Evolutionary conservation across 2,113 vertebrate genomes (phyloP), one percentile per base, ranked within the genome.

Genomic region (Chroicocephalus ridibundus): DNA sequence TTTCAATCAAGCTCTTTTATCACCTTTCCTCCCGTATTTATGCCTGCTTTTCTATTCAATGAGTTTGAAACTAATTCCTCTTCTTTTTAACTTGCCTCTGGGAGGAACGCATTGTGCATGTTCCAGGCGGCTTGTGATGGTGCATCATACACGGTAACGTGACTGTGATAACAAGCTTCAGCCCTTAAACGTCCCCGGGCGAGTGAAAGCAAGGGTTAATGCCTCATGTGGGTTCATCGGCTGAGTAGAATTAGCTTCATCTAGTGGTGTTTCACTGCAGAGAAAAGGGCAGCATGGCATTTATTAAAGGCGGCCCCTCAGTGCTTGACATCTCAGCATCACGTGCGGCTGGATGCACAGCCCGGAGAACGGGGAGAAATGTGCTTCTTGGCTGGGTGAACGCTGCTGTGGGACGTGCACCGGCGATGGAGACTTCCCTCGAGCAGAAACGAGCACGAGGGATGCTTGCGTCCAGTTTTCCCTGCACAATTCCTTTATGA

Each of bases 211-310:
- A 80, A 61, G 80, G 66, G 64, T 93, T 91, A 91, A 91, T 80
- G 82, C 68, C 58, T 91, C 32, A 4, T 34, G n/a, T 61, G 71
- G 52, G 36, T n/a, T 93, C 88, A 54, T 92, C 60, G 87, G 44
- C 68, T 91, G 57, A 72, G 58, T 62, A 70, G 94, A 89, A 52
- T 93, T 94, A 88, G 78, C 82, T 82, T 88, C 84, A 62, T 74
- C 38, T 10, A 86, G 82, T 72, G 69, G 38, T 6, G 32, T 84
- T 84, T 77, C 66, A 21, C 34, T 78, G 61, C 11, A 58, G 86
- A 93, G 88, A 36, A 96, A 91, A 95, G 87, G 94, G 69, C 94
- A 95, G 51, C 18, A 5, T 94, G 92, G 78, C 87, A 66, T 97
- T 97, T 97, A 92, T 96, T 95, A 84, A 88, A 83, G 76, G 55